These are phyloP conservation scores for Diadegma fenestrale DNA, from an alignment of 2,888 invertebrate species.

Conservation along the genomic window DNA sequence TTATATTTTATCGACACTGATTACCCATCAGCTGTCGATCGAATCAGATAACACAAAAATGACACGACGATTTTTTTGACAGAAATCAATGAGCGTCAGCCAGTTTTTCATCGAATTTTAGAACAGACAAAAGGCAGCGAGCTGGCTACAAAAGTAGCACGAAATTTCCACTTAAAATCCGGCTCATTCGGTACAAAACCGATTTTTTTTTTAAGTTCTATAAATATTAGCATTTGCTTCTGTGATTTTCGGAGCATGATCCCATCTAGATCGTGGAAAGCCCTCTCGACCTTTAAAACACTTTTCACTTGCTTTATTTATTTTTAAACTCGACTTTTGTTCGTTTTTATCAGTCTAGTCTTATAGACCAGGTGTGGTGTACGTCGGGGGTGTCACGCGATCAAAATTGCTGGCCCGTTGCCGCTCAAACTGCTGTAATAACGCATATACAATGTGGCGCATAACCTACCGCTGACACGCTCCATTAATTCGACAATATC, in stretches of 20 bases:
- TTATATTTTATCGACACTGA: constrained; percentile 35
- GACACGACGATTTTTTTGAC: constrained; percentile 20
- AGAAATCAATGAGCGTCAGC: neutral
- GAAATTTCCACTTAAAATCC: neutral
- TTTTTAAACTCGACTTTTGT: neutral
- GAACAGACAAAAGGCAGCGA: neutral
- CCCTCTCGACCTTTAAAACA: constrained; percentile 41
- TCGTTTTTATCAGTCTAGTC: constrained; percentile 42
- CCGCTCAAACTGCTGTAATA: constrained; percentile 20
- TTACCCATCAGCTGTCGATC: constrained; percentile 9
- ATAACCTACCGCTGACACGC: constrained; percentile 59
- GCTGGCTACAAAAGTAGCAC: neutral
- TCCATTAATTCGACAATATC: constrained; percentile 59
- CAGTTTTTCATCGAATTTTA: neutral
- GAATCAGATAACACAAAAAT: constrained; percentile 7
- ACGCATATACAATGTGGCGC: constrained; percentile 30
- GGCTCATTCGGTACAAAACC: neutral
- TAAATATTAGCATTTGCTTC: neutral
- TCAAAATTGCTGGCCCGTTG: constrained; percentile 43
- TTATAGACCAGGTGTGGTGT: constrained; percentile 47
- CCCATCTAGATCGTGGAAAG: constrained; percentile 7
- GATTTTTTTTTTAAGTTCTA: neutral
- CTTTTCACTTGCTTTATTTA: constrained; percentile 5
- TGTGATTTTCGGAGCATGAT: neutral
- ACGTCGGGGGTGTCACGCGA: constrained; percentile 49